Evolutionary conservation across 2,888 invertebrate genomes (phyloP).

Genomic region (Frankliniella fusca): DNA sequence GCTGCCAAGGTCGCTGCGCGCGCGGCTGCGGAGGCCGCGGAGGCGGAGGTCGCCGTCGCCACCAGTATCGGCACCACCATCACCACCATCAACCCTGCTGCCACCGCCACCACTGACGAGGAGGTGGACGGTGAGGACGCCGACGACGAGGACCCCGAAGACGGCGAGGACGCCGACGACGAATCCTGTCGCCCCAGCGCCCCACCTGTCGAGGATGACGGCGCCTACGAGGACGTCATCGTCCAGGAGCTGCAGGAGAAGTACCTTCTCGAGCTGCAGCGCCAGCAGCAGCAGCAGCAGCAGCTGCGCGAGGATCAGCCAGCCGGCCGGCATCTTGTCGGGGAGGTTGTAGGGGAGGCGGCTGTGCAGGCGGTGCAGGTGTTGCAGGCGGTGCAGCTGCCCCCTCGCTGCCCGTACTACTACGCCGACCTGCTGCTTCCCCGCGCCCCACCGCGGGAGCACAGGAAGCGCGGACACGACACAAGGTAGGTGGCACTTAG

Average conservation of each 20-base stretch:
- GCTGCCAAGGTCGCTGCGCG: slow-evolving; percentile 28
- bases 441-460: slow-evolving; percentile 32
- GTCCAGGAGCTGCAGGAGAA: slow-evolving; percentile 27
- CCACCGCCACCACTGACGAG: slow-evolving; percentile 52
- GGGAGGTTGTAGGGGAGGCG: no score
- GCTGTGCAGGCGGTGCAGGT: no score
- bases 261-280: slow-evolving; percentile 32
- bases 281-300: slow-evolving; percentile 29
- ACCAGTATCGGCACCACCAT: background rate
- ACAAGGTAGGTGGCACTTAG: background rate
- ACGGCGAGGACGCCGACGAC: slow-evolving; percentile 41
- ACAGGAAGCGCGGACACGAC: background rate
- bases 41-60: slow-evolving; percentile 34
- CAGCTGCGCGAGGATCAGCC: background rate
- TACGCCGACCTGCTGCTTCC: slow-evolving; percentile 35
- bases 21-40: slow-evolving; percentile 40
- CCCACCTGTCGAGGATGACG: slow-evolving; percentile 34
- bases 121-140: slow-evolving; percentile 51
- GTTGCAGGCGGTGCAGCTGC: slow-evolving; percentile 16
- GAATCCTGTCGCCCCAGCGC: slow-evolving; percentile 51
- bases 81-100: slow-evolving; percentile 59
- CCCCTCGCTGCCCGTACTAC: slow-evolving; percentile 31
- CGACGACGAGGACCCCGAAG: slow-evolving; percentile 46
- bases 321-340: no score
- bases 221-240: slow-evolving; percentile 30